Conservation (phyloP, 2,113 vertebrate species). For the Dendrocopos noguchii region DNA sequence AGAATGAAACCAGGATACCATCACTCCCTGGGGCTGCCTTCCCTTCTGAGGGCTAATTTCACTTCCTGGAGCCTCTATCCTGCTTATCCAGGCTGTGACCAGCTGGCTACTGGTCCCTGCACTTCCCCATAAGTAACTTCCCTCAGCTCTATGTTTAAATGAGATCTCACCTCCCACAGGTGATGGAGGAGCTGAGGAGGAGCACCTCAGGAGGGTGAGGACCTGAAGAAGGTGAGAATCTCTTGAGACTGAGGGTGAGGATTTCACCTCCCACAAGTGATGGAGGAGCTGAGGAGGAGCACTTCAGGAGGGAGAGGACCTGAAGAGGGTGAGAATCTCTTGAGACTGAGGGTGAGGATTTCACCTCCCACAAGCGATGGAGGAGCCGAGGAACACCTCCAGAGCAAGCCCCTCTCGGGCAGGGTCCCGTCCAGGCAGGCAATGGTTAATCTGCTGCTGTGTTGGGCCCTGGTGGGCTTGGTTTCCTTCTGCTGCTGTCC, state of each 20-base stretch:
- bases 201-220: too few species aligned
- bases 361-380: too few species aligned
- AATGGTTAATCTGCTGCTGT: slow-evolving; percentile 2
- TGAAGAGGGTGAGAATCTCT: too few species aligned
- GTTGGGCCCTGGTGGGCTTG: background rate
- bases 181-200: too few species aligned
- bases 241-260: too few species aligned
- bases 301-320: too few species aligned
- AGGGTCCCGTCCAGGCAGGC: background rate
- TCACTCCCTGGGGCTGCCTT: too few species aligned
- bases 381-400: background rate
- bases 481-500: background rate
- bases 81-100: background rate
- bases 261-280: too few species aligned
- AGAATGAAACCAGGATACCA: too few species aligned
- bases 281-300: too few species aligned
- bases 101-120: accelerated
- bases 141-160: background rate
- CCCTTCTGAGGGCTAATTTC: background rate
- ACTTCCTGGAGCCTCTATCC: background rate
- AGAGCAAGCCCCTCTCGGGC: background rate
- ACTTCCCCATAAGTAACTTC: accelerated
- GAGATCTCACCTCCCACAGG: background rate
- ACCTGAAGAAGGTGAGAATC: too few species aligned
- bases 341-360: too few species aligned